These are phyloP conservation scores for Toxostoma redivivum DNA, from an alignment of 2,113 vertebrate genomes.

Conservation along the genomic window DNA sequence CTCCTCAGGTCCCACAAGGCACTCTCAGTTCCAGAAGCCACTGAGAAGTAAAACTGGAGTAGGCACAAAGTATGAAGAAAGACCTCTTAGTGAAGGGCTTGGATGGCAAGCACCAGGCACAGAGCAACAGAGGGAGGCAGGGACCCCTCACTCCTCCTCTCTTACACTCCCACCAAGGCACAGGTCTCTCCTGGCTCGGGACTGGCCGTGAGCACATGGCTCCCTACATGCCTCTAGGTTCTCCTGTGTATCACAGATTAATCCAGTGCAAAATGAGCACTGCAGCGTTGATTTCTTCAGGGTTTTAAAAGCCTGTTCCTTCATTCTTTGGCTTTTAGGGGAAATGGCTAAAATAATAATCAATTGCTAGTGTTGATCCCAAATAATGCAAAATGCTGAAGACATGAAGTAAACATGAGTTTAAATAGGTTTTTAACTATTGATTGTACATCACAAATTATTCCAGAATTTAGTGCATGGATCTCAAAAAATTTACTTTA, in stretches of 20 bases:
- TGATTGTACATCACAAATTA: neutral
- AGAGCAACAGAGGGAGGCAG: neutral
- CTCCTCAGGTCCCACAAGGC: neutral
- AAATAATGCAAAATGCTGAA: neutral
- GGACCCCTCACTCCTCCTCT: neutral
- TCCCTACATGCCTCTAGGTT: neutral
- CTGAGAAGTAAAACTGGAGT: slow-evolving; percentile 15
- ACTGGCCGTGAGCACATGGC: fast-evolving
- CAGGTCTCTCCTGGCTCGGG: fast-evolving
- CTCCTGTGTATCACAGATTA: neutral
- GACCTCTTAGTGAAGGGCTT: neutral
- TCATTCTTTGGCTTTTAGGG: neutral
- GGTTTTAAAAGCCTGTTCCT: neutral
- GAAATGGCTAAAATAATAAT: neutral
- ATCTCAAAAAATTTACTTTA: neutral
- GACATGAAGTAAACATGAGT: neutral
- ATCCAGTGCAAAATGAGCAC: neutral
- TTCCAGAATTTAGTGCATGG: neutral
- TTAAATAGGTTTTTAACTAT: neutral
- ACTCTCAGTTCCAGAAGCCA: slow-evolving; percentile 13
- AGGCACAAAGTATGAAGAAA: neutral
- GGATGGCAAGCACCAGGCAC: neutral
- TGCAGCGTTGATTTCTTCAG: neutral
- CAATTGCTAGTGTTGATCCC: neutral
- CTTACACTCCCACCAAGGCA: neutral